Percentiles rank a stretch among this genome's conserved stretches.
Conservation (phyloP, 2,888 invertebrate genomes). For the Campopleginae sp. region DNA sequence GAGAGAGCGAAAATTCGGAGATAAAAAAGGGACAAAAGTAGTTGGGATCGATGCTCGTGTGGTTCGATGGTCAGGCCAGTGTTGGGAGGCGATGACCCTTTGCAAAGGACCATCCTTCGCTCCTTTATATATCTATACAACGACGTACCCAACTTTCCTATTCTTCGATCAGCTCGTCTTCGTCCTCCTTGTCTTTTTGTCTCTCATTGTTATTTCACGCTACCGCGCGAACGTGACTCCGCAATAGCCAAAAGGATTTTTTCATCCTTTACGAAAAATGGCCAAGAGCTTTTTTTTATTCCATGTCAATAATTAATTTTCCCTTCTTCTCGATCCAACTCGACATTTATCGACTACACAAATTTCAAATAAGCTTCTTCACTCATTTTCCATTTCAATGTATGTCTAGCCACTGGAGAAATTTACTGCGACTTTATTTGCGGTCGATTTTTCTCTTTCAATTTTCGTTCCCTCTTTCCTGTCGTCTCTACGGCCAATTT, state of each 20-base stretch:
- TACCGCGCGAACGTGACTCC: constrained; percentile 62
- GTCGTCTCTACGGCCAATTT: not conserved
- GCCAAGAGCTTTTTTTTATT: constrained; percentile 12
- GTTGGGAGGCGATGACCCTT: constrained; percentile 77
- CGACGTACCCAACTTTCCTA: constrained; percentile 9
- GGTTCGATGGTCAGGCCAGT: constrained; percentile 64
- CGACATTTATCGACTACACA: not conserved
- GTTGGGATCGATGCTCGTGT: constrained; percentile 48
- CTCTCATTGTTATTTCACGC: constrained; percentile 56
- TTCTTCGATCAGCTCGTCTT: constrained; percentile 36
- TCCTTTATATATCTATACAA: constrained; percentile 34
- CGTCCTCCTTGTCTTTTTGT: constrained; percentile 32
- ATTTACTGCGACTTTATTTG: constrained; percentile 20
- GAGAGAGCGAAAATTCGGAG: constrained; percentile 51
- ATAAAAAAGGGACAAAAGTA: constrained; percentile 44
- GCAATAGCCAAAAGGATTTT: constrained; percentile 44
- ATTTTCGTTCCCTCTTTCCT: constrained; percentile 17
- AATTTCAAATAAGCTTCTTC: not conserved
- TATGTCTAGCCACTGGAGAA: not conserved
- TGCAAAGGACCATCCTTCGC: constrained; percentile 65
- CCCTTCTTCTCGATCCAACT: not conserved
- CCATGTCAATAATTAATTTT: not conserved
- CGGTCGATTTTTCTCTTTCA: constrained; percentile 19
- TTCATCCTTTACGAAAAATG: not conserved
- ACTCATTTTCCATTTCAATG: not conserved